Evolutionary conservation across 64 coral and sea anemone genomes (phyloP), one percentile per base, ranked within the genome.

Genomic region (Pocillopora verrucosa): DNA sequence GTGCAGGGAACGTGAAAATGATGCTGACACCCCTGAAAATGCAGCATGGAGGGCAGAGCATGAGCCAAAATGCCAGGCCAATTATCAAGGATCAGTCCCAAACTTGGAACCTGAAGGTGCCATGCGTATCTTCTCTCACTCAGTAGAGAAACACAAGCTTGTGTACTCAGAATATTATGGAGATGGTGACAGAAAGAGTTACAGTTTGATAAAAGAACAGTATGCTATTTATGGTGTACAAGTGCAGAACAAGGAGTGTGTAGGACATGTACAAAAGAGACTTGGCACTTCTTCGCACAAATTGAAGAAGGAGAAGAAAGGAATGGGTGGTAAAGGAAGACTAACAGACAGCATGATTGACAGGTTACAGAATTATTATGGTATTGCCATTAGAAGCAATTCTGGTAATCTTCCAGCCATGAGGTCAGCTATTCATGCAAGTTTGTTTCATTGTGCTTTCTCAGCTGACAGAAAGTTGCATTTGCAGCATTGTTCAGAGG

Each of bases 361-460:
- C 90, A 87, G 65, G 65, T 73, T 92, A 10, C 82, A 92, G 56
- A 92, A 92, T 38, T 94, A 90, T 86, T 90, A 94, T 79, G 92
- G 88, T 45, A 87, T 81, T 86, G 93, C 81, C 34, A 90, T 94
- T 36, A 45, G 41, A 45, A 45, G 41, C 41, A 45, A 45, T 45
- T 45, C 41, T 45, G 41, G 41, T 45, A 45, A 45, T 45, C 41
- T 45, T 3, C 41, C 41, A 45, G 41, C 41, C 2, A 45, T 45
- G 41, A 45, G 6, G 6, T 3, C 2, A 45, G 41, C 41, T 45
- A 45, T 45, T 45, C 41, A 6, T 45, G 41, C 41, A 45, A 45
- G 41, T 45, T 45, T 45, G 41, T 45, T 45, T 45, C 41, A 45
- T 45, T 45, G 41, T 45, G 41, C 41, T 3, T 45, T 45, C 2